These are phyloP conservation scores for Lethocerus indicus DNA, from an alignment of 1,140 invertebrate genomes.

Conservation along the genomic window DNA sequence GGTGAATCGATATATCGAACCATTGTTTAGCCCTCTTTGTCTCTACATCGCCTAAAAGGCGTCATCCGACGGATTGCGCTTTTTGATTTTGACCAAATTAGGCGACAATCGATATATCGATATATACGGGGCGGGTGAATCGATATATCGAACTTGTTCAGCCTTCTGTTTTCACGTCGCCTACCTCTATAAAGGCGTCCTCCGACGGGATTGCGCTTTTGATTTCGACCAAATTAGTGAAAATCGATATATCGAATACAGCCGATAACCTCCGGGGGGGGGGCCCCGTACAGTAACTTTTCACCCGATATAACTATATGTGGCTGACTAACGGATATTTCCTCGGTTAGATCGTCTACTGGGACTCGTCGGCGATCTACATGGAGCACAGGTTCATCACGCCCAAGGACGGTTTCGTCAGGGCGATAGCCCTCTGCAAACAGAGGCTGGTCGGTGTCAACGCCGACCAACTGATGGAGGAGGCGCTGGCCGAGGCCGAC, in stretches of 20 bases:
- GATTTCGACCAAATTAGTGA: background rate
- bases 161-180: too few relatives aligned
- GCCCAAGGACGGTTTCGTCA: slow-evolving; percentile 54
- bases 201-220: background rate
- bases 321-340: background rate
- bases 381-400: slow-evolving; percentile 78
- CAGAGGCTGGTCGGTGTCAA: slow-evolving; percentile 56
- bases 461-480: slow-evolving; percentile 33
- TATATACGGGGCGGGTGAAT: too few relatives aligned
- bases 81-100: too few relatives aligned
- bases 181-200: too few relatives aligned
- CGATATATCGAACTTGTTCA: too few relatives aligned
- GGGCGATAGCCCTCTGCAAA: slow-evolving; percentile 60
- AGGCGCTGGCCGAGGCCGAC: slow-evolving; percentile 24
- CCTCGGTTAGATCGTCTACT: slow-evolving; percentile 46
- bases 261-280: background rate
- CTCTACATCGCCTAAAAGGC: too few relatives aligned
- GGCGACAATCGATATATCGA: too few relatives aligned
- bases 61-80: too few relatives aligned
- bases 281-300: background rate
- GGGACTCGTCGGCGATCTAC: slow-evolving; percentile 68
- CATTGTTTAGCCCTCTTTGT: too few relatives aligned
- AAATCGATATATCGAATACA: background rate
- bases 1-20: too few relatives aligned
- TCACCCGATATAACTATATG: background rate